These are phyloP conservation scores for Melanerpes formicivorus DNA, from an alignment of 2,113 vertebrate species.

Conservation along the genomic window DNA sequence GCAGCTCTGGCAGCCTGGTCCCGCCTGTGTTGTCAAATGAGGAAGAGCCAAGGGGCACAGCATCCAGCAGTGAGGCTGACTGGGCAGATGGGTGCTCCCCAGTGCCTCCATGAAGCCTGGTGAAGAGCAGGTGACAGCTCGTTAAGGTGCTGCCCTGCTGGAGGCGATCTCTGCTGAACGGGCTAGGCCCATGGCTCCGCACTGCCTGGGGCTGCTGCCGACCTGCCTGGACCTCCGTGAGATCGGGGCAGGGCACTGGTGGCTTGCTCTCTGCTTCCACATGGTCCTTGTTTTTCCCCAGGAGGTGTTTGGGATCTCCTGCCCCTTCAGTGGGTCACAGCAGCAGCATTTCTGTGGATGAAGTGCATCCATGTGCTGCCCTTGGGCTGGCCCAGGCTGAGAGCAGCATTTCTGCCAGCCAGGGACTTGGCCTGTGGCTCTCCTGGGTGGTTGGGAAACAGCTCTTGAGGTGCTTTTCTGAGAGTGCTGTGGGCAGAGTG, in stretches of 20 bases:
- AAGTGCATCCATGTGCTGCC: fast-evolving
- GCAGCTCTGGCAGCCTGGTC: not conserved
- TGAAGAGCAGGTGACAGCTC: not conserved
- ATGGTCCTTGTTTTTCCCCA: not conserved
- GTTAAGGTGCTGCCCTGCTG: not conserved
- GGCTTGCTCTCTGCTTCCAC: not conserved
- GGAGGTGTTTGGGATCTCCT: fast-evolving
- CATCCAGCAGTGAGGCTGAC: not conserved
- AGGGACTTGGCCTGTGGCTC: not conserved
- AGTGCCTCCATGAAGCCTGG: fast-evolving
- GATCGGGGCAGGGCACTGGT: fast-evolving
- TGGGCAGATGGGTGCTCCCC: fast-evolving
- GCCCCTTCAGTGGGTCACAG: not conserved
- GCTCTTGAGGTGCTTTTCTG: not conserved
- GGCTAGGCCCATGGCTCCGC: not conserved
- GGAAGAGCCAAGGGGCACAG: not conserved
- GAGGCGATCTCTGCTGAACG: not conserved
- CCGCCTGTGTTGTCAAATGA: no score
- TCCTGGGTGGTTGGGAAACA: not conserved
- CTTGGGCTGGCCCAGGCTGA: not conserved
- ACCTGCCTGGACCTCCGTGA: fast-evolving
- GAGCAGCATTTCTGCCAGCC: not conserved
- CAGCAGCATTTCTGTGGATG: fast-evolving
- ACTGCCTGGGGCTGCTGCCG: not conserved
- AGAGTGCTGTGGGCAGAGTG: not conserved